phyloP scores from a whole-genome alignment of 2,113 vertebrate species.

The Pontoporia blainvillei region DNA sequence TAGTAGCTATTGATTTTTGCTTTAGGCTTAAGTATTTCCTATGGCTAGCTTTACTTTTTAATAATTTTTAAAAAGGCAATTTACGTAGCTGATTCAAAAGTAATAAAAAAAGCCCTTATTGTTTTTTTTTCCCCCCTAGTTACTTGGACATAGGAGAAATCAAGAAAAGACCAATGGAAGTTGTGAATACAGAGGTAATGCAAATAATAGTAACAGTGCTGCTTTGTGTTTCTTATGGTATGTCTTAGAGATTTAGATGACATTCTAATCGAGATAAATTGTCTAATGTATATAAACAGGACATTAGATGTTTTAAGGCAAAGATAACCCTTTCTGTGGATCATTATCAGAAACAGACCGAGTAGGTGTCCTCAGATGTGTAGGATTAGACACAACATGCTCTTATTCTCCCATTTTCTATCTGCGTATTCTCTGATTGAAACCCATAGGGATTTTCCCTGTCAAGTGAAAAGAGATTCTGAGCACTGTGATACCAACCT shows the following conservation, averaged over 20 bases:
- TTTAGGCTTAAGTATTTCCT: background rate
- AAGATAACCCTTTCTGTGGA: background rate
- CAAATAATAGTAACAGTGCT: background rate
- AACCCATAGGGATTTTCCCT: background rate
- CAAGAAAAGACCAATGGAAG: conserved; percentile 86
- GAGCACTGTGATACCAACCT: background rate
- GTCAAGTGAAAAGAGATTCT: background rate
- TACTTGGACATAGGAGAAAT: conserved; percentile 91
- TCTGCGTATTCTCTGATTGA: background rate
- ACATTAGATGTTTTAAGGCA: background rate
- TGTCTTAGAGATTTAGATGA: background rate
- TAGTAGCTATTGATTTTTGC: background rate
- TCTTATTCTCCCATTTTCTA: background rate
- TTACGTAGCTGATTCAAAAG: background rate
- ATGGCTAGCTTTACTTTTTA: background rate
- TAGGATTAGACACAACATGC: background rate
- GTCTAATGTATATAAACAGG: background rate
- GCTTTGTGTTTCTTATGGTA: background rate
- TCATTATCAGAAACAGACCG: background rate
- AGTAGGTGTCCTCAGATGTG: background rate
- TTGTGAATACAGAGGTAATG: conserved; percentile 86
- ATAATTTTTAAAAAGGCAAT: background rate
- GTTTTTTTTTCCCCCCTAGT: conserved; percentile 77
- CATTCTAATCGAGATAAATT: background rate
- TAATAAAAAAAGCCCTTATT: conserved; percentile 18